A percentile compares a stretch with the other conserved stretches of the same genome.
These are phyloP conservation scores for Apodemus agrarius DNA, from an alignment of 2,797 vertebrate genomes.

Conservation along the genomic window DNA sequence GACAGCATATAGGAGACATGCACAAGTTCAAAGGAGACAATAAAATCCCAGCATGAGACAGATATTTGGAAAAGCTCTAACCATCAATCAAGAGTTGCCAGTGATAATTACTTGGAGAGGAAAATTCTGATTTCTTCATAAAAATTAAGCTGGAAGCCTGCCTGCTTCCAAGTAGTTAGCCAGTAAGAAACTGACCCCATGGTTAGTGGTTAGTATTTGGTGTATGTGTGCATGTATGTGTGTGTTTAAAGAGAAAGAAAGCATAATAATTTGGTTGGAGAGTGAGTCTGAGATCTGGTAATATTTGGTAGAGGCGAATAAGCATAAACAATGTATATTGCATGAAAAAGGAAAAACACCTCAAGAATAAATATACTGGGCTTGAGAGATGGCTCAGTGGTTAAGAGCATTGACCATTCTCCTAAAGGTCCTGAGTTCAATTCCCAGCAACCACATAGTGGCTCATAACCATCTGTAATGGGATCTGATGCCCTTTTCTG, in stretches of 20 bases:
- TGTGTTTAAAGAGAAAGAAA: not conserved
- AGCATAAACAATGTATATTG: not conserved
- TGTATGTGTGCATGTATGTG: not conserved
- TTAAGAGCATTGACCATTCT: too few species aligned
- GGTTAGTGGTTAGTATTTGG: not conserved
- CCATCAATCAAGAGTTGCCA: not conserved
- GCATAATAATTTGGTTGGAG: not conserved
- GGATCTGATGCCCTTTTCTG: too few species aligned
- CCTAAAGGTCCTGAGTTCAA: too few species aligned
- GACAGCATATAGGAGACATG: too few species aligned
- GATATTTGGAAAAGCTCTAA: not conserved
- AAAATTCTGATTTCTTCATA: too few species aligned
- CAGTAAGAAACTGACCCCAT: not conserved
- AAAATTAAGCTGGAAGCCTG: not conserved
- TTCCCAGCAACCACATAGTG: too few species aligned
- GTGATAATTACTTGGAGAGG: too few species aligned
- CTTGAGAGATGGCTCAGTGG: too few species aligned
- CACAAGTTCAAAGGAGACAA: not conserved
- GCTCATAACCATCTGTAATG: too few species aligned
- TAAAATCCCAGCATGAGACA: not conserved
- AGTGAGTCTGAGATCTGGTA: not conserved
- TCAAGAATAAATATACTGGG: not conserved
- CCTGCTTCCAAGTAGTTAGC: not conserved
- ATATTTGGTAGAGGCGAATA: not conserved
- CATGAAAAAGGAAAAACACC: not conserved